Base-by-base conservation (phyloP, 2,888 invertebrate genomes). In the Sinelater perroti region DNA sequence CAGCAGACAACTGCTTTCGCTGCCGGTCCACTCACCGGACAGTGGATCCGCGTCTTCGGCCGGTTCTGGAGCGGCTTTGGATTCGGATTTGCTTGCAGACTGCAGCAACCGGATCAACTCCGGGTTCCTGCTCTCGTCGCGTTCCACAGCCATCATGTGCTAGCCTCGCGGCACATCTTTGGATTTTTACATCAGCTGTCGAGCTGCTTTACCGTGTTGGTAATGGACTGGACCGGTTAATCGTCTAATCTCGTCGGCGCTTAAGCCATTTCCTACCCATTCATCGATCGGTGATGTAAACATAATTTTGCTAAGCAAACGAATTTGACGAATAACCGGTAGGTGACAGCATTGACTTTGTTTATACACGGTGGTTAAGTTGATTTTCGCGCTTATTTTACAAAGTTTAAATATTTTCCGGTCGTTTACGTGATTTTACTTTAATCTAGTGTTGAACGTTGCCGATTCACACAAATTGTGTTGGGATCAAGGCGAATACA, bases 1-100 rank as follows among this genome's bases (percentile, higher is more conserved):
- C 3, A 63, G 45, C 20, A 63, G 38, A 18, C 42, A 58, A 16
- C 10, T 54, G 3, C 54, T 61, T 59, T 63, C 63, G 10, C 51
- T 56, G 8, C 46, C 24, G 6, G 50, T 54, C 63, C 63, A 63
- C 17, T 42, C 42, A 7, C 18, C 38, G 20, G 5, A 14, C 6
- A 1, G 2, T 3, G 17, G 14, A 24, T 55, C 42, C 16, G 18
- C 20, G 20, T 47, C 33, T 21, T 40, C 20, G 24, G 14, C 24
- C 14, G 40, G 16, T 4, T 21, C n/a, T 24, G 21, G 24, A 24
- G 11, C 24, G 40, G 14, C 31, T 10, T 40, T 30, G n/a, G 49
- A 40, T 49, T 49, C 40, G 16, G 40, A 31, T 17, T 49, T 40
- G 11, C n/a, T 30, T 40, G 18, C 30, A 11, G 46, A 54, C 36